phyloP scores from a whole-genome alignment of 1,140 invertebrate species.

The Amphibalanus amphitrite region DNA sequence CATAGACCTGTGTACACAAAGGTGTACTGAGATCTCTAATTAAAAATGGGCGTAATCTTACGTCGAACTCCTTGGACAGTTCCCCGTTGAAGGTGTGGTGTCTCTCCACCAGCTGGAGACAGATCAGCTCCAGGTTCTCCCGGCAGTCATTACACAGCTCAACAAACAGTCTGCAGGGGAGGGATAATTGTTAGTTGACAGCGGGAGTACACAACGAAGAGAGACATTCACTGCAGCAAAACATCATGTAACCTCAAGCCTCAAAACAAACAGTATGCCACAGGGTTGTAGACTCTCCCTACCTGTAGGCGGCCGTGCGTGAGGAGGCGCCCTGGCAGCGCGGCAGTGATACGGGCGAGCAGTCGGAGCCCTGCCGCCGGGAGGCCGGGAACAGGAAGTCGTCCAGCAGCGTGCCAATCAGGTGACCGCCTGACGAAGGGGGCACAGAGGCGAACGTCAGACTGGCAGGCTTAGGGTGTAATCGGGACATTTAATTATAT shows the following conservation, averaged over 20 bases:
- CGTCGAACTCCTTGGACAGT: conserved; percentile 34
- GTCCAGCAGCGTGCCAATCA: conserved; percentile 29
- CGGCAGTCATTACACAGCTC: conserved; percentile 27
- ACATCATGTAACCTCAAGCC: too few relatives aligned
- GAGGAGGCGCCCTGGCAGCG: conserved; percentile 30
- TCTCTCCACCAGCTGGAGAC: conserved; percentile 28
- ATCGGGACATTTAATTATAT: too few relatives aligned
- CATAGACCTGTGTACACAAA: too few relatives aligned
- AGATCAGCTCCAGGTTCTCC: conserved; percentile 26
- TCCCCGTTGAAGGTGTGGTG: conserved; percentile 31
- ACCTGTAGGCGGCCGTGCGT: conserved; percentile 29
- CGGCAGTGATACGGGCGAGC: conserved; percentile 25
- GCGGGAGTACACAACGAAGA: too few relatives aligned
- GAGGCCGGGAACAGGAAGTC: conserved; percentile 35
- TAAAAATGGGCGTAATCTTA: too few relatives aligned
- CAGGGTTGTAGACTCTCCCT: too few relatives aligned
- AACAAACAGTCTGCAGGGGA: conserved; percentile 25
- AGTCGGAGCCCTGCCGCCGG: conserved; percentile 18
- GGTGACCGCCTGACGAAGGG: conserved; percentile 21
- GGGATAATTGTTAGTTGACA: too few relatives aligned
- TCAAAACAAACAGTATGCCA: too few relatives aligned
- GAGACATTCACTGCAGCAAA: too few relatives aligned
- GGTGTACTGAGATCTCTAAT: too few relatives aligned
- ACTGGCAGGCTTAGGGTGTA: too few relatives aligned
- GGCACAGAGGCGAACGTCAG: conserved; percentile 8